Evolutionary conservation across 1,140 invertebrate genomes (phyloP).

Genomic region (Bombus confusus): DNA sequence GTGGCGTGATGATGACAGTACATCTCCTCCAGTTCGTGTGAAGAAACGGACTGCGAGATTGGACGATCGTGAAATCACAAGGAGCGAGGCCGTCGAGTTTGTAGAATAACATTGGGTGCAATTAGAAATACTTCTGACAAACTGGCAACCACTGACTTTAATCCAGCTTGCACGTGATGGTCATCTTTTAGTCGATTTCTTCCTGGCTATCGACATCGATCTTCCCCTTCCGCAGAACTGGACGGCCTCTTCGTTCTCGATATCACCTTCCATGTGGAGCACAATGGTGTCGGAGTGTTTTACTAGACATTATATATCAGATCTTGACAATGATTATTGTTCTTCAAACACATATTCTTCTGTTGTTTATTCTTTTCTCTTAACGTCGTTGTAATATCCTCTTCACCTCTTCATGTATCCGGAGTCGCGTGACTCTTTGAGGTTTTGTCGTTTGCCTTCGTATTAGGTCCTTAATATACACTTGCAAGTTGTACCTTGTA

Average conservation of each 20-base stretch:
- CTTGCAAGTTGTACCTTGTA: neutral
- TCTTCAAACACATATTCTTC: neutral
- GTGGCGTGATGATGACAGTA: neutral
- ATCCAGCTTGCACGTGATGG: neutral
- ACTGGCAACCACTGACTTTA: neutral
- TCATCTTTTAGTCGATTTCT: neutral
- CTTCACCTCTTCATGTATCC: neutral
- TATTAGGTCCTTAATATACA: neutral
- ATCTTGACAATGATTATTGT: neutral
- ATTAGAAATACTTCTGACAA: conserved; percentile 3
- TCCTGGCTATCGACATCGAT: neutral
- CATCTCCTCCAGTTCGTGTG: neutral
- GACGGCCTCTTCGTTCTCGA: neutral
- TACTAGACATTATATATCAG: neutral
- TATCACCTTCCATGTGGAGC: neutral
- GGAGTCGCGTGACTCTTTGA: neutral
- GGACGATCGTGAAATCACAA: neutral
- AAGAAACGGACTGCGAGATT: neutral
- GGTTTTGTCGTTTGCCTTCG: neutral
- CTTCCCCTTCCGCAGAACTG: too few species aligned
- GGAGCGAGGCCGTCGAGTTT: neutral
- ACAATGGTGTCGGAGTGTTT: neutral
- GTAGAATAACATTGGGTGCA: neutral
- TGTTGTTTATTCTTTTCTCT: neutral
- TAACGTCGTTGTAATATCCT: conserved; percentile 18